Evolutionary conservation across 2,888 invertebrate species (phyloP).

Genomic region (Hirtodrosophila trivittata): DNA sequence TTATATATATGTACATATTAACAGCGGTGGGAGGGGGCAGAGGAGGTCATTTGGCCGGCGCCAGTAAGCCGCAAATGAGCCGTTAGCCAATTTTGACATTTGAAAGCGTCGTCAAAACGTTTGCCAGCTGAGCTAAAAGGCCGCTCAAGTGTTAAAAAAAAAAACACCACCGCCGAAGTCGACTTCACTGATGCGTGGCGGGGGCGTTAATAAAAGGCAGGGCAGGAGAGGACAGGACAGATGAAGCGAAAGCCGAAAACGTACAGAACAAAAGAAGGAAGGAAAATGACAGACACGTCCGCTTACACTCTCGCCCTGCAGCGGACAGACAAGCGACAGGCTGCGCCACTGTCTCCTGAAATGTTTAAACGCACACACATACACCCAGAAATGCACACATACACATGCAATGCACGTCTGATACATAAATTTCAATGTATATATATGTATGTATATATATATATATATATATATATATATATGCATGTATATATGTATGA

Average conservation of each 20-base stretch:
- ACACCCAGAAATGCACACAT: constrained; percentile 1
- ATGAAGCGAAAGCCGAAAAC: constrained; percentile 41
- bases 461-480: neutral
- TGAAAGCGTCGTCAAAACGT: constrained; percentile 36
- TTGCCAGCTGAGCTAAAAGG: constrained; percentile 23
- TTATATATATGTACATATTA: neutral
- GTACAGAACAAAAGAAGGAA: constrained; percentile 53
- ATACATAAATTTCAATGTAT: constrained; percentile 42
- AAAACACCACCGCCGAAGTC: constrained; percentile 8
- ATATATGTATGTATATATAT: neutral
- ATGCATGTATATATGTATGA: constrained; percentile 5
- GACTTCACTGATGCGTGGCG: constrained; percentile 53
- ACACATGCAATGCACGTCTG: constrained; percentile 47
- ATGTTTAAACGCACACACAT: constrained; percentile 19
- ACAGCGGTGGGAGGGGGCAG: neutral
- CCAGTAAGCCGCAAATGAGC: constrained; percentile 51
- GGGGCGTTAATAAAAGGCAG: constrained; percentile 19
- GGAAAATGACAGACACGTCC: constrained; percentile 72
- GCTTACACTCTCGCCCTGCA: constrained; percentile 58
- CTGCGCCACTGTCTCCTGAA: constrained; percentile 41
- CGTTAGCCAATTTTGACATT: constrained; percentile 64
- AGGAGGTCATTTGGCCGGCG: constrained; percentile 46
- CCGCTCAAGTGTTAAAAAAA: constrained; percentile 33
- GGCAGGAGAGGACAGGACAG: constrained; percentile 2
- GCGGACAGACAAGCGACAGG: constrained; percentile 11